These are phyloP conservation scores for Zaprionus lachaisei DNA, from an alignment of 1,140 invertebrate genomes.

Conservation along the genomic window DNA sequence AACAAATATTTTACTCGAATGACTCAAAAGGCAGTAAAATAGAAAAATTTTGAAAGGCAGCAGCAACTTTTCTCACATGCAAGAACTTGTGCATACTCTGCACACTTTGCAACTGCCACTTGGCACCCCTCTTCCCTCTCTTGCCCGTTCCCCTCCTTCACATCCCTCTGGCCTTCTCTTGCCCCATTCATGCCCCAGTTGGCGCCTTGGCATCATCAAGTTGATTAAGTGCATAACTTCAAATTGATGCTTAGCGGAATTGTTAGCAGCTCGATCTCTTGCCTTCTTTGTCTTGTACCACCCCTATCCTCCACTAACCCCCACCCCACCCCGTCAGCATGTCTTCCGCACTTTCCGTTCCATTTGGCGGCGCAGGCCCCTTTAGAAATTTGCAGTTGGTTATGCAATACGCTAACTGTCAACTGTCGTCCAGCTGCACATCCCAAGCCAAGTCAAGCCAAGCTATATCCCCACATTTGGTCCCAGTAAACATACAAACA, in stretches of 20 bases:
- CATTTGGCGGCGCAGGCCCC: not conserved
- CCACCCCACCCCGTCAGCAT: not conserved
- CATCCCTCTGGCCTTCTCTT: not conserved
- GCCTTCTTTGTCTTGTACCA: not conserved
- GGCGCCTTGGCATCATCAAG: constrained; percentile 50
- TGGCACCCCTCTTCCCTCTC: not conserved
- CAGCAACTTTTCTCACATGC: constrained; percentile 54
- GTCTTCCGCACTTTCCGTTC: not conserved
- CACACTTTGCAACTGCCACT: constrained; percentile 11
- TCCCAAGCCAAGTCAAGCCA: not conserved
- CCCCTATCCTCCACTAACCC: not conserved
- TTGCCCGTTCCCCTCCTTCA: not conserved
- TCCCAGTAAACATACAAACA: too few species aligned
- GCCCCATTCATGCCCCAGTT: constrained; percentile 1
- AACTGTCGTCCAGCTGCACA: constrained; percentile 17
- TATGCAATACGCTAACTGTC: constrained; percentile 33
- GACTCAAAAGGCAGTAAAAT: constrained; percentile 70
- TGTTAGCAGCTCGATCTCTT: not conserved
- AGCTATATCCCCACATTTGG: not conserved
- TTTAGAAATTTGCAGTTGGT: constrained; percentile 5
- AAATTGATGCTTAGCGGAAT: constrained; percentile 24
- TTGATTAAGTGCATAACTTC: constrained; percentile 70
- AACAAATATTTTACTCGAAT: constrained; percentile 67
- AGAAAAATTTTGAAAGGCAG: constrained; percentile 57
- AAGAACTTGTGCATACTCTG: constrained; percentile 45